These are phyloP conservation scores for Coptodon bakossiorum DNA, from an alignment of 2,113 vertebrate genomes.

Conservation along the genomic window DNA sequence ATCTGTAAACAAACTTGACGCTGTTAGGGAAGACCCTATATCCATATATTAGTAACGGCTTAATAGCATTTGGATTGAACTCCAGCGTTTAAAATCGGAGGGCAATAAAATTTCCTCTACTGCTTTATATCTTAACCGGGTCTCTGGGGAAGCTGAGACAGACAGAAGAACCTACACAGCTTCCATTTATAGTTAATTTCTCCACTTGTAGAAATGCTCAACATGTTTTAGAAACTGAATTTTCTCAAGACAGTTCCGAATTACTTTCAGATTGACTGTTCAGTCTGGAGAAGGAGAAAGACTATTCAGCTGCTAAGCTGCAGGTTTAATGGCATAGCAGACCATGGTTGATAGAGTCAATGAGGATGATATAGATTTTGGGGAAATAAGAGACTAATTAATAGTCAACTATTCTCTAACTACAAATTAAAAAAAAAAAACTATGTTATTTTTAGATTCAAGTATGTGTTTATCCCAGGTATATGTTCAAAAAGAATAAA, in stretches of 20 bases:
- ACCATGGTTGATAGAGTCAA: background rate
- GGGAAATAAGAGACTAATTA: background rate
- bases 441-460: background rate
- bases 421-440: fast-evolving
- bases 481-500: background rate
- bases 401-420: background rate
- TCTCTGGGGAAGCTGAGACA: background rate
- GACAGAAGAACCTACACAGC: background rate
- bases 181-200: background rate
- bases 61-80: background rate
- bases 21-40: background rate
- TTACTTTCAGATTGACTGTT: background rate
- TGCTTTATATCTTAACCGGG: background rate
- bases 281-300: background rate
- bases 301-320: background rate
- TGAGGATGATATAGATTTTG: background rate
- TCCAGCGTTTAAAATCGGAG: background rate
- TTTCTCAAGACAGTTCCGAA: background rate
- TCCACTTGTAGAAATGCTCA: background rate
- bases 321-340: background rate
- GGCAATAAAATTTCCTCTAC: background rate
- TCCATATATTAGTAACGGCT: background rate
- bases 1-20: background rate
- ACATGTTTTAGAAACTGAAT: background rate
- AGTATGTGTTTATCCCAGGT: background rate